These are phyloP conservation scores for Taenioides sp. DNA, from an alignment of 2,797 vertebrate genomes.

Conservation along the genomic window DNA sequence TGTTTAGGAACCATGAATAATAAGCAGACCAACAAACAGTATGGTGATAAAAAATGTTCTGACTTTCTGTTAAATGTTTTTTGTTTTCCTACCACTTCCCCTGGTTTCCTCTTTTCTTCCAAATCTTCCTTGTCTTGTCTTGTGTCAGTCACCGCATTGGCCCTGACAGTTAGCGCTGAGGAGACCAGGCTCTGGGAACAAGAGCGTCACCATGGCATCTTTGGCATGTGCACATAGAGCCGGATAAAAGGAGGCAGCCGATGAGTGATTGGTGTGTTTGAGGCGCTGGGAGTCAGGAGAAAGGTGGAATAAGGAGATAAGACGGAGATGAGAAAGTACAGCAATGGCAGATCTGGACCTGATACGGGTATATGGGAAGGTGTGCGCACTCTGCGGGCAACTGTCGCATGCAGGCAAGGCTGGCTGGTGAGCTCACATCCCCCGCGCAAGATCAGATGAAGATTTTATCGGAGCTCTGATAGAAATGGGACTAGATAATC, in stretches of 20 bases:
- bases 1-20: too few species aligned
- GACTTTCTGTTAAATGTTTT: not conserved
- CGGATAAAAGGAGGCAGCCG: constrained; percentile 51
- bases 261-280: constrained; percentile 58
- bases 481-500: constrained; percentile 70
- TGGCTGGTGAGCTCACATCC: constrained; percentile 55
- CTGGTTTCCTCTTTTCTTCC: constrained; percentile 18
- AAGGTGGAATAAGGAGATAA: constrained; percentile 77
- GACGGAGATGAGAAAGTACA: constrained; percentile 69
- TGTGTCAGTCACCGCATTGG: constrained; percentile 42
- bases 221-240: constrained; percentile 38
- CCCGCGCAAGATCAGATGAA: constrained; percentile 82
- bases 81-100: not conserved
- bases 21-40: not conserved
- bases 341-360: constrained; percentile 68
- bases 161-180: constrained; percentile 31
- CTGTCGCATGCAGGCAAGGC: constrained; percentile 23
- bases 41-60: not conserved
- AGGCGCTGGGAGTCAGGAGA: constrained; percentile 53
- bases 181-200: constrained; percentile 35
- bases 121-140: constrained; percentile 25
- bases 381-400: constrained; percentile 14
- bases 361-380: constrained; percentile 58
- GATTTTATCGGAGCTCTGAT: constrained; percentile 81
- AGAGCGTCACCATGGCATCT: constrained; percentile 33